Evolutionary conservation across 2,113 vertebrate genomes (phyloP).

Genomic region (Oncorhynchus nerka): DNA sequence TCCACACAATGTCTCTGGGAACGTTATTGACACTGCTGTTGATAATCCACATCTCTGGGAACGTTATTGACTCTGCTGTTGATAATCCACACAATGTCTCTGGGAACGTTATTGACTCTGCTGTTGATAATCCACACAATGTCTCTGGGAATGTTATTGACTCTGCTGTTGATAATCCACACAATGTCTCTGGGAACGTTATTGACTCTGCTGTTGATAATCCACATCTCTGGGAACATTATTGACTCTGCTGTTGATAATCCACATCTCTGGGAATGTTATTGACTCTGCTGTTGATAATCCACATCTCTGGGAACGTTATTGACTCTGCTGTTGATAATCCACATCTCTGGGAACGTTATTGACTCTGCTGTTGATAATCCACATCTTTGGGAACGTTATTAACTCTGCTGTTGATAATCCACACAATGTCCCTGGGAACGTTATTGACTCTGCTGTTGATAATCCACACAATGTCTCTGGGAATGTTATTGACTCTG

Average conservation of each 20-base stretch:
- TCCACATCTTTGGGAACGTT: background rate
- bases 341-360: background rate
- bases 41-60: conserved; percentile 6
- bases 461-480: background rate
- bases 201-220: conserved; percentile 65
- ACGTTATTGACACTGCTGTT: conserved; percentile 24
- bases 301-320: background rate
- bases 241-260: conserved; percentile 65
- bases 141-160: conserved; percentile 47
- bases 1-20: background rate
- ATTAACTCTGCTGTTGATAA: conserved; percentile 28
- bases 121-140: conserved; percentile 9
- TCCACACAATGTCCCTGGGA: background rate
- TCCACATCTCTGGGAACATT: background rate
- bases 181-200: background rate
- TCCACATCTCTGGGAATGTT: background rate
- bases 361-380: conserved; percentile 65
- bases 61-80: conserved; percentile 31
- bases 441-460: conserved; percentile 33
- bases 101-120: conserved; percentile 63
- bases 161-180: conserved; percentile 49
- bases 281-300: conserved; percentile 65
- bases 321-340: conserved; percentile 65
- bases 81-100: background rate
- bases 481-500: conserved; percentile 63